These are phyloP conservation scores for Melanargia galathea DNA, from an alignment of 2,888 invertebrate species.

Conservation along the genomic window DNA sequence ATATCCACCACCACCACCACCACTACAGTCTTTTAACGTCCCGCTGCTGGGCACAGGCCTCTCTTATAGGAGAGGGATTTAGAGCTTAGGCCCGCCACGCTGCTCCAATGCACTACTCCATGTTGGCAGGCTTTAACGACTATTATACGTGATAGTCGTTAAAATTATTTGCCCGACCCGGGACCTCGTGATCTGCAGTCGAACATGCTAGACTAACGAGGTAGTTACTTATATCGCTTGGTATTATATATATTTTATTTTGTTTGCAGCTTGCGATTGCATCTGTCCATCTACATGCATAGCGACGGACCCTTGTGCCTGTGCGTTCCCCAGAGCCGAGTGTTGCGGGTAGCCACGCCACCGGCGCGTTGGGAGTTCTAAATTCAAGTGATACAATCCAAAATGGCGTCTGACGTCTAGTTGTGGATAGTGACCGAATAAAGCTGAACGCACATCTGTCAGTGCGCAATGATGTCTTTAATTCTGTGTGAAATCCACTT, in stretches of 20 bases:
- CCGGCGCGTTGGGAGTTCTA: slow-evolving; percentile 52
- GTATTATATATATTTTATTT: slow-evolving; percentile 4
- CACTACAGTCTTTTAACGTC: no score
- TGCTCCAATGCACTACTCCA: no score
- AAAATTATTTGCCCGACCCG: no score
- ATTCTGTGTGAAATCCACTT: not conserved
- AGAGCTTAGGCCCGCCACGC: no score
- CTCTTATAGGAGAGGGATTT: no score
- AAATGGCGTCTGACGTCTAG: slow-evolving; percentile 36
- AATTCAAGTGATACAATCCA: slow-evolving; percentile 53
- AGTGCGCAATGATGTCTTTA: not conserved
- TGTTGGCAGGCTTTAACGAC: no score
- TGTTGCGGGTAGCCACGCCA: slow-evolving; percentile 55
- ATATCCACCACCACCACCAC: no score
- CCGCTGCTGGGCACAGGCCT: no score
- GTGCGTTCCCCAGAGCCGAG: slow-evolving; percentile 67
- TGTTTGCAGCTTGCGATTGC: slow-evolving; percentile 67
- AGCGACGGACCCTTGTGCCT: slow-evolving; percentile 71
- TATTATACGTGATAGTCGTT: no score
- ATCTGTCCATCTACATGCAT: slow-evolving; percentile 70
- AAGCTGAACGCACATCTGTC: not conserved
- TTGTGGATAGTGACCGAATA: not conserved
- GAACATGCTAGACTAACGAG: no score
- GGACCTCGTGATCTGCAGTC: no score
- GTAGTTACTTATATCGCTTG: not conserved